These are phyloP conservation scores for Himantopus leucocephalus DNA, from an alignment of 2,113 vertebrate genomes.

Conservation along the genomic window DNA sequence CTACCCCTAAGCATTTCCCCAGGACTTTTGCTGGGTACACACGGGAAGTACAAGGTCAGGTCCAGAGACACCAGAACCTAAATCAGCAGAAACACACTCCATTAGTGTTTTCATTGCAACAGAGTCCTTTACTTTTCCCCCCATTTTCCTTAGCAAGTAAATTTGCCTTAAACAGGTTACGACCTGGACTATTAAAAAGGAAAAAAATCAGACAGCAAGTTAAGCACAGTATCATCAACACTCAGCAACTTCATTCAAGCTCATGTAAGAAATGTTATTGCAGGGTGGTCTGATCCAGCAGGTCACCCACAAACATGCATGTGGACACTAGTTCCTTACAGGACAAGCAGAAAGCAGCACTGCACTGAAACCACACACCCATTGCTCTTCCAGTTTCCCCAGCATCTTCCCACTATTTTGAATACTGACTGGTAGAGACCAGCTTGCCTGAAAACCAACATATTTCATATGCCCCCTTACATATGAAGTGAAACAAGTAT, in stretches of 20 bases:
- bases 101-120: not conserved
- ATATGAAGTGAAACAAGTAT: not conserved
- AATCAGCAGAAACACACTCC: slow-evolving; percentile 39
- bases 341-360: not conserved
- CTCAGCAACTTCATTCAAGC: not conserved
- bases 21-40: not conserved
- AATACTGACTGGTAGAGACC: not conserved
- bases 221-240: not conserved
- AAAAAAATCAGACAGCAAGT: not conserved
- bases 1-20: not conserved
- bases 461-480: not conserved
- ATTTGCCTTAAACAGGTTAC: not conserved
- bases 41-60: not conserved
- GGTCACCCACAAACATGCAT: not conserved
- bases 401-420: not conserved
- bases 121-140: not conserved
- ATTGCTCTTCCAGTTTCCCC: not conserved
- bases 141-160: not conserved
- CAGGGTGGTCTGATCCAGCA: not conserved
- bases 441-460: not conserved
- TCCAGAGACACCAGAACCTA: slow-evolving; percentile 43
- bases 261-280: fast-evolving
- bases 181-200: not conserved
- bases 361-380: not conserved
- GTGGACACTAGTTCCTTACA: not conserved